phyloP scores from a whole-genome alignment of 2,797 vertebrate genomes.

The Syncerus caffer region DNA sequence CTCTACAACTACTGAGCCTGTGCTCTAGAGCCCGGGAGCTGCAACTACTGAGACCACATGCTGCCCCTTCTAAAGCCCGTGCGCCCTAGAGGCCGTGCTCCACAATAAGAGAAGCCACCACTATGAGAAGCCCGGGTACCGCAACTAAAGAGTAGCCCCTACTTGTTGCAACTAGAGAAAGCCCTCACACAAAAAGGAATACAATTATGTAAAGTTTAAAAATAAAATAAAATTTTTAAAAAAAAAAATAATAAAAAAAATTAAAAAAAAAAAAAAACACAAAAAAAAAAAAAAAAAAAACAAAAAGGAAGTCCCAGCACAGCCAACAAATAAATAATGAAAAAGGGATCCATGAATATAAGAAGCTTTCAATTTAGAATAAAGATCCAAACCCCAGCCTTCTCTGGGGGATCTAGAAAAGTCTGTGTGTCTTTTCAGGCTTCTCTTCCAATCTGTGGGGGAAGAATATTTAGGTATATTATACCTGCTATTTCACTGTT shows the following conservation, averaged over 20 bases:
- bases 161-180: not conserved
- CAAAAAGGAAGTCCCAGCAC: not conserved
- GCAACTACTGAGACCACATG: not conserved
- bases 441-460: not conserved
- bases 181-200: not conserved
- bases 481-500: not conserved
- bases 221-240: too few species aligned
- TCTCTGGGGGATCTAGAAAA: not conserved
- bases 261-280: too few species aligned
- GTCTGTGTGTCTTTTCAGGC: not conserved
- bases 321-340: not conserved
- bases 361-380: not conserved
- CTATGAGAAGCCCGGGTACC: accelerated
- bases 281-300: not conserved
- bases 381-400: not conserved
- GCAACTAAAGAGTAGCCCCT: not conserved
- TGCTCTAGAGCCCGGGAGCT: not conserved
- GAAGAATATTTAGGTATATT: not conserved
- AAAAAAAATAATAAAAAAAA: too few species aligned
- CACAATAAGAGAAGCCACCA: not conserved
- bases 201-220: too few species aligned
- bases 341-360: not conserved
- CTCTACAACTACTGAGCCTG: not conserved
- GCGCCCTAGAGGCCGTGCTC: not conserved
- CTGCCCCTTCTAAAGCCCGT: not conserved